Evolutionary conservation across 2,113 vertebrate genomes (phyloP), one percentile per base, ranked within the genome.

Genomic region (Chrysemys picta): DNA sequence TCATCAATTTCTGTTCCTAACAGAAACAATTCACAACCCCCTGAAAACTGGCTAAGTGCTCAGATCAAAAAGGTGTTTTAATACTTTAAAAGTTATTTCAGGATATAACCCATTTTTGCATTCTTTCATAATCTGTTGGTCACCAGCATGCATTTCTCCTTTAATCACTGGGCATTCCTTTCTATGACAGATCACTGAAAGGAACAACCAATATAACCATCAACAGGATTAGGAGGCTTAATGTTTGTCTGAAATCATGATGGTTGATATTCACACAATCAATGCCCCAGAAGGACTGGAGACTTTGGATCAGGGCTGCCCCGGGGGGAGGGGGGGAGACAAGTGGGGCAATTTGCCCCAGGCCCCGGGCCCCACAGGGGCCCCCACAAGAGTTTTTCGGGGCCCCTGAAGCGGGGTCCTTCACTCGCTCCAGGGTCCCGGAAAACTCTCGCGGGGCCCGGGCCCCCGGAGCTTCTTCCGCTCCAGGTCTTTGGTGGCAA

Each of bases 171-270:
- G 82, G 89, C 83, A 93, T 86, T 87, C 92, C 56, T 93, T 83
- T 93, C 82, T 93, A 52, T 89, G 87, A 93, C 82, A 87, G 89
- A 93, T 89, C 88, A 86, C 88, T 89, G 83, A 80, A 84, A 93
- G 89, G 81, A 81, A 82, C 49, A 69, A 86, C 82, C 59, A 93
- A 86, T 89, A 93, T 85, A 31, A 38, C 17, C 6, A 38, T 31
- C 82, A 89, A 86, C 80, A 86, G 84, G 88, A 86, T 86, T 82
- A 82, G 89, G 88, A 86, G 78, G 82, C 16, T 65, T 65, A n/a
- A n/a, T 65, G 62, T 93, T 93, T 89, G 53, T 85, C 91, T 93
- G 76, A 80, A 93, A 89, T n/a, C 59, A 82, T 82, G 82, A 85
- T n/a, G 85, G 78, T 89, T 75, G 8, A 38, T 42, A 75, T 22